Percentiles rank a stretch among this genome's conserved stretches.
These are phyloP conservation scores for Syndactyla subalaris DNA, from an alignment of 2,797 vertebrate species.

Conservation along the genomic window DNA sequence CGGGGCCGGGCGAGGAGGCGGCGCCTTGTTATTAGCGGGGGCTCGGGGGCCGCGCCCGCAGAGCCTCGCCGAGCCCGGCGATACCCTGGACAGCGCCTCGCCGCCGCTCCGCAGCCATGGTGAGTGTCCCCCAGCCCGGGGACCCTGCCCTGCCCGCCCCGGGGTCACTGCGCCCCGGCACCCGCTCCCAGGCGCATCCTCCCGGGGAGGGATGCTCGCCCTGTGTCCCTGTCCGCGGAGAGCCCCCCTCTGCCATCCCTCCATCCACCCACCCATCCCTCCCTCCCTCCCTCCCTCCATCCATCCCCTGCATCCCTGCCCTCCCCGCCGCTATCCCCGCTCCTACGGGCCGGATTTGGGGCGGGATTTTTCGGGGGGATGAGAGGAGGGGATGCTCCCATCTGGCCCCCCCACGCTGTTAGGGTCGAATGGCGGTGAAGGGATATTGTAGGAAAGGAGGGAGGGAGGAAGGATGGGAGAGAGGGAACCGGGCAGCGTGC, in stretches of 20 bases:
- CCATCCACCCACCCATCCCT: too few species aligned
- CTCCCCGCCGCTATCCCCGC: not conserved
- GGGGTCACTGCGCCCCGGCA: not conserved
- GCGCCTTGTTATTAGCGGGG: not conserved
- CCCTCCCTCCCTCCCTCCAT: too few species aligned
- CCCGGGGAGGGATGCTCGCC: not conserved
- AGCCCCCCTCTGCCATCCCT: not conserved
- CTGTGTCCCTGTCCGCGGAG: not conserved
- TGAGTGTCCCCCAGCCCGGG: not conserved
- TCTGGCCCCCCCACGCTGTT: not conserved
- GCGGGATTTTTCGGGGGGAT: not conserved
- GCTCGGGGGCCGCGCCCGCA: not conserved
- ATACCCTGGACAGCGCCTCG: slow-evolving; percentile 77
- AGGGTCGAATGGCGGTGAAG: not conserved
- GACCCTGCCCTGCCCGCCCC: not conserved
- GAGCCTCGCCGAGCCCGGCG: not conserved
- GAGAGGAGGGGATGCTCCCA: too few species aligned
- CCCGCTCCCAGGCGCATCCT: not conserved
- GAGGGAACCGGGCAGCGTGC: not conserved
- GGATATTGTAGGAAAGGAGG: not conserved
- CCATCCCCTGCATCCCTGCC: too few species aligned
- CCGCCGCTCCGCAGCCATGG: slow-evolving; percentile 11
- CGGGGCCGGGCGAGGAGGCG: not conserved
- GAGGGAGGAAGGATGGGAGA: not conserved
- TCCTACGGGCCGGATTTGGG: not conserved